Evolutionary conservation across 2,797 vertebrate species (phyloP), one percentile per base, ranked within the genome.

Genomic region (Decapterus maruadsi): DNA sequence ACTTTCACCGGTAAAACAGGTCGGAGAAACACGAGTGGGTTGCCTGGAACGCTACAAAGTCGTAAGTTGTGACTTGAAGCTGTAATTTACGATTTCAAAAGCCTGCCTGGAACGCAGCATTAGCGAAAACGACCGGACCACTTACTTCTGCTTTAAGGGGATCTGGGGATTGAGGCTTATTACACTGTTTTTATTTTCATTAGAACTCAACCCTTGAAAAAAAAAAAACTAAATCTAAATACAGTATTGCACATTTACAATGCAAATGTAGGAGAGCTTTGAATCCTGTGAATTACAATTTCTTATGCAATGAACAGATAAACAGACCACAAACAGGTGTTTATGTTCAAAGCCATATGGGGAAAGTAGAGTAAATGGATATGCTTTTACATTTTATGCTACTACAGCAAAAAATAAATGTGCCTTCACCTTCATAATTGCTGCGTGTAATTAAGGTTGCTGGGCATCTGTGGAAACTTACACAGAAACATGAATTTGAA

Each of bases 371-470:
- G 42, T 56, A 67, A 75, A 81, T 60, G 31, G 29, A 65, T 60
- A 59, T 4, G 6, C 50, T 42, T 65, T 65, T 61, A 50, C 46
- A 66, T 61, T 77, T 78, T 54, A 53, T 62, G 54, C 75, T 6
- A 34, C 50, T 66, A 36, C 59, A 62, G 69, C 72, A 46, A 68
- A 46, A 68, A 83, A 76, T 73, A 57, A 74, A 76, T 73, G 56
- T 62, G 48, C 20, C 29, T 56, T 46, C 20, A 55, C 31, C 31
- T 66, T 8, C 69, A 6, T 77, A 63, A 83, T 60, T 80, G 58
- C 63, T 68, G 42, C 68, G 53, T 70, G 26, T 81, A 80, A 86
- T 87, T 82, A 74, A 62, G 55, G 43, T 74, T 83, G 12, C 56
- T 62, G 61, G 72, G 69, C 26, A 67, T 76, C 40, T 51, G 46